Conservation (phyloP, 2,888 invertebrate species). For the Villa cingulata region DNA sequence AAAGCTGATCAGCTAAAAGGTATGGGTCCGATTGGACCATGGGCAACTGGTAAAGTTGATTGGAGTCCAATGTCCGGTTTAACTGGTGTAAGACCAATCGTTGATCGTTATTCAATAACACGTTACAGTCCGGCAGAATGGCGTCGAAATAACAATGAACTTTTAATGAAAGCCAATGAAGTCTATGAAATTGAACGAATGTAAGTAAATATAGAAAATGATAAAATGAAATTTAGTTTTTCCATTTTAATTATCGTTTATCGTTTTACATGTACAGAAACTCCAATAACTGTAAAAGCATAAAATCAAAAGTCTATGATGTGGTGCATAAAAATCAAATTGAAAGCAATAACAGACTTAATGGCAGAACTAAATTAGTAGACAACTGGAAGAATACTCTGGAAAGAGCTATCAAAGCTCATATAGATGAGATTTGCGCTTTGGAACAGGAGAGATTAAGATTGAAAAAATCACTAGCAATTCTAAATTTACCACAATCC, state of each 20-base stretch:
- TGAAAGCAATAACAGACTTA: conserved; percentile 51
- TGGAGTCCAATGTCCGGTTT: conserved; percentile 56
- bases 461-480: conserved; percentile 51
- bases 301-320: conserved; percentile 49
- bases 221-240: too few relatives aligned
- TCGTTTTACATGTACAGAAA: too few relatives aligned
- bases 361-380: conserved; percentile 52
- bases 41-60: conserved; percentile 58
- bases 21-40: conserved; percentile 46
- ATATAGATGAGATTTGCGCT: conserved; percentile 53
- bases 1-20: conserved; percentile 26
- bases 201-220: too few relatives aligned
- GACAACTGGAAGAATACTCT: conserved; percentile 64
- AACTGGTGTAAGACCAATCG: conserved; percentile 60
- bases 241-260: too few relatives aligned
- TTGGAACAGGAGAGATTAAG: conserved; percentile 54
- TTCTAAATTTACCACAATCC: conserved; percentile 55
- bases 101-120: conserved; percentile 62
- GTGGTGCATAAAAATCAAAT: conserved; percentile 53
- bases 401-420: conserved; percentile 51
- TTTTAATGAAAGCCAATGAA: conserved; percentile 36
- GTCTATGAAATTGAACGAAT: conserved; percentile 40
- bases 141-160: conserved; percentile 46
- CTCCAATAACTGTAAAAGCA: conserved; percentile 49
- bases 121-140: conserved; percentile 61